These are phyloP conservation scores for Cydia strobilella DNA, from an alignment of 1,140 invertebrate genomes.

Conservation along the genomic window DNA sequence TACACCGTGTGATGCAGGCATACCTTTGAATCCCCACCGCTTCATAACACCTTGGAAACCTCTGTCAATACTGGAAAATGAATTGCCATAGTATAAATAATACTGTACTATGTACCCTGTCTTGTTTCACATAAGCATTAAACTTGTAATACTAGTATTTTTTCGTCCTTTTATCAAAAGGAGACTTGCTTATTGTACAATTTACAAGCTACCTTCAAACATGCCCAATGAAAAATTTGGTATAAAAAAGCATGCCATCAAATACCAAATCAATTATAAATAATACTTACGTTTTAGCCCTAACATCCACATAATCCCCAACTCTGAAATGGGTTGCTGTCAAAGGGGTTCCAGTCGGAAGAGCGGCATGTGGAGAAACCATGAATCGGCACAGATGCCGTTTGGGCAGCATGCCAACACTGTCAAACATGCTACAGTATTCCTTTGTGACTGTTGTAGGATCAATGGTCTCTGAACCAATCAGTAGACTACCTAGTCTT, in stretches of 20 bases:
- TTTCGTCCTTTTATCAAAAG: too few species aligned
- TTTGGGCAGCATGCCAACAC: constrained; percentile 95
- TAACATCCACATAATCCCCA: constrained; percentile 94
- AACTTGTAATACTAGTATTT: too few species aligned
- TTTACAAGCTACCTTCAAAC: too few species aligned
- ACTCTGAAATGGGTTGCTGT: constrained; percentile 93
- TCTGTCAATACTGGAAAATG: constrained; percentile 87
- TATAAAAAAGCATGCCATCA: too few species aligned
- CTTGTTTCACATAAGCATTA: too few species aligned
- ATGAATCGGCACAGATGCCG: constrained; percentile 90
- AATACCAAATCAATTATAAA: constrained; percentile 19
- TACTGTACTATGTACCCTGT: too few species aligned
- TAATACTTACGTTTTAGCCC: constrained; percentile 92
- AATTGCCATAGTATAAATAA: too few species aligned
- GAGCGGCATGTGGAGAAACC: constrained; percentile 91
- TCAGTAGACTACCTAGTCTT: constrained; percentile 87
- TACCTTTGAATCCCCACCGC: constrained; percentile 96
- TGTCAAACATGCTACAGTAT: constrained; percentile 93
- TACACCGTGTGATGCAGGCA: constrained; percentile 94
- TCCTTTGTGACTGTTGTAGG: constrained; percentile 93
- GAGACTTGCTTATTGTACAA: too few species aligned
- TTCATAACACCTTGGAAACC: constrained; percentile 99
- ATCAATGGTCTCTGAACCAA: constrained; percentile 95
- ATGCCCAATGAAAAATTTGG: too few species aligned
- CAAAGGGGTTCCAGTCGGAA: constrained; percentile 95